Conservation (phyloP, 92 coral and sea anemone genomes). For the Umimayanthus kanabou region DNA sequence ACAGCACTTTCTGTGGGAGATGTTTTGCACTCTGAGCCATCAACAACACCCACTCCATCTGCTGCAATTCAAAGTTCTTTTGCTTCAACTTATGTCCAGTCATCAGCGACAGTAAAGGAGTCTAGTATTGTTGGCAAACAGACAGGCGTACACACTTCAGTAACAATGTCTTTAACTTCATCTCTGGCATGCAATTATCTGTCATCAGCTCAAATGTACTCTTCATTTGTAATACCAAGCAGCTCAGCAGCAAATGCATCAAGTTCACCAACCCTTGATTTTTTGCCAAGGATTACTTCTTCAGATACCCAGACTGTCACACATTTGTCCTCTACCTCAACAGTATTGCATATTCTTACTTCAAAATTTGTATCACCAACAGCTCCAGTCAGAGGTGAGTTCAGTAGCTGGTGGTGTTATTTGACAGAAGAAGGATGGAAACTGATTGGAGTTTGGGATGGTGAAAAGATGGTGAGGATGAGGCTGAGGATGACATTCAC, state of each 20-base stretch:
- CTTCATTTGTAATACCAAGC: background rate
- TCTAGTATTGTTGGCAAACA: background rate
- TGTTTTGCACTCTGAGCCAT: background rate
- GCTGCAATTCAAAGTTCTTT: background rate
- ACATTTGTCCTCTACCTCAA: slow-evolving; percentile 4
- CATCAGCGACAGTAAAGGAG: background rate
- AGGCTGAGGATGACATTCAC: no score
- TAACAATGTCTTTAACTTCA: background rate
- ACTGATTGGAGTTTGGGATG: background rate
- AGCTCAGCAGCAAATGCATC: background rate
- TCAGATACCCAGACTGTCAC: background rate
- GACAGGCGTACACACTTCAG: background rate
- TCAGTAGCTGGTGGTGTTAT: no score
- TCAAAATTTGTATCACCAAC: slow-evolving; percentile 6
- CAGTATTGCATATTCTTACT: background rate
- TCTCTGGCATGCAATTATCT: background rate
- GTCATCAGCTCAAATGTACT: background rate
- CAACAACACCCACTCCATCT: background rate
- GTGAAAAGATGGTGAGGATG: background rate
- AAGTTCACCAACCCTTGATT: slow-evolving; percentile 1
- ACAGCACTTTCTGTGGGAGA: background rate
- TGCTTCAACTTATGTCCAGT: background rate
- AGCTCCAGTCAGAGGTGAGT: slow-evolving; percentile 23
- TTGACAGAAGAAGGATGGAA: background rate
- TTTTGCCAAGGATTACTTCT: slow-evolving; percentile 1